Base-by-base conservation (phyloP, 2,888 invertebrate genomes). In the Polydrusus cervinus region DNA sequence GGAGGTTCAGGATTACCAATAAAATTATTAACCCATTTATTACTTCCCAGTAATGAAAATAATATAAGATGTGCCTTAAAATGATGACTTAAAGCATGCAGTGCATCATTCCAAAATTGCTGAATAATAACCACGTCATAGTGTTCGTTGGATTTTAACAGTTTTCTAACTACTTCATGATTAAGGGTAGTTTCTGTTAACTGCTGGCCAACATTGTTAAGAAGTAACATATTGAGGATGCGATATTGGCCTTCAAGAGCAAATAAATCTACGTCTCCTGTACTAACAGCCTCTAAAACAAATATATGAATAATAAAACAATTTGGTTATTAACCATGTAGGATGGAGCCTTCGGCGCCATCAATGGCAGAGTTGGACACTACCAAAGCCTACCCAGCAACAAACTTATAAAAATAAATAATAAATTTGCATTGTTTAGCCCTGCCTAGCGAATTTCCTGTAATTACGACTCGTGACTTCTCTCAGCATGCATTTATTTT, bases 1-100 rank as follows among this genome's bases (percentile, higher is more conserved):
- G 88, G 87, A 0, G 89, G 87, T 0, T 85, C 84, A 0, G 89
- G 87, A 64, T 88, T 83, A 0, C 89, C 90, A 83, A 89, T 86
- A 75, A 87, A 85, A 62, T 86, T 86, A 66, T 88, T 88, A 79
- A 88, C 87, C 82, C 87, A 87, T 55, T 86, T 84, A 65, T 85
- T 86, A 60, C 86, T 85, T n/a, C 88, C 88, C 49, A 89, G 75
- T 0, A 89, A 87, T 81, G 88, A 88, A 8, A 87, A 81, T 1
- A 85, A 43, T n/a, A 88, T 82, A 10, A 86, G 74, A 0, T 86
- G 86, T 3, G 86, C 85, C n/a, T 87, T 82, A 76, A 82, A 86
- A 75, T 85, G 84, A 49, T 85, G 80, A n/a, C 85, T 85, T 2
- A 88, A 80, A 0, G 88, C 89, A 62, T 74, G 83, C 20, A 86